Base-by-base conservation (phyloP, 1,140 invertebrate species). In the Theocolax elegans region DNA sequence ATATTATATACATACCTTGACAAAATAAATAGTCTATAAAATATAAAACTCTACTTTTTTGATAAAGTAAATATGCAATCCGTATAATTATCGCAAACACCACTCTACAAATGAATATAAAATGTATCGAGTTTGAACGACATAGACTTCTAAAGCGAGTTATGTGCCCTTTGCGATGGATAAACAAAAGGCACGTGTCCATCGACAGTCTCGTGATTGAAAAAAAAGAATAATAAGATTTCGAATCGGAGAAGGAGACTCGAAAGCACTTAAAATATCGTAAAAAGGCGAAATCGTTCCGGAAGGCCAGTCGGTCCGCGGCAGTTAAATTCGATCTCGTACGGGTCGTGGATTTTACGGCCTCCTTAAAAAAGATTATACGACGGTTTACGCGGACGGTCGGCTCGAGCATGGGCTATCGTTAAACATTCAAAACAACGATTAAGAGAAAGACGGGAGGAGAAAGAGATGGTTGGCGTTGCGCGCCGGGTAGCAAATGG, bases 371-470 rank as follows among this genome's bases (percentile, higher is more conserved):
- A 62, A 62, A 38, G 56, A 68, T 46, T 15, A 15, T 7, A 12
- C 3, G 3, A 21, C 31, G 3, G 10, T 19, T 53, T 2, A 48
- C 10, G 35, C 7, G 3, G 1, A 25, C 7, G 23, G 10, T 10
- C 31, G 10, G 10, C 4, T 35, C 31, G 4, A 35, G 31, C 31
- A 35, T 13, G 44, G 66, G 62, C 76, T 72, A 75, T 75, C 72
- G 71, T 73, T 77, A 78, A 81, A 78, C 76, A 76, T 78, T 77
- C 63, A 70, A 77, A 58, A 77, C 75, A 46, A 72, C 72, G 74
- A 76, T 67, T 56, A 72, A 72, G 72, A 72, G 75, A 66, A 63
- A 71, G 68, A 64, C 40, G 25, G 49, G 17, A 10, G 29, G 46
- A 15, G 7, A 15, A 44, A 44, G 42, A 15, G n/a, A n/a, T n/a